phyloP scores from a whole-genome alignment of 92 coral and sea anemone species.

The Porites cylindrica region DNA sequence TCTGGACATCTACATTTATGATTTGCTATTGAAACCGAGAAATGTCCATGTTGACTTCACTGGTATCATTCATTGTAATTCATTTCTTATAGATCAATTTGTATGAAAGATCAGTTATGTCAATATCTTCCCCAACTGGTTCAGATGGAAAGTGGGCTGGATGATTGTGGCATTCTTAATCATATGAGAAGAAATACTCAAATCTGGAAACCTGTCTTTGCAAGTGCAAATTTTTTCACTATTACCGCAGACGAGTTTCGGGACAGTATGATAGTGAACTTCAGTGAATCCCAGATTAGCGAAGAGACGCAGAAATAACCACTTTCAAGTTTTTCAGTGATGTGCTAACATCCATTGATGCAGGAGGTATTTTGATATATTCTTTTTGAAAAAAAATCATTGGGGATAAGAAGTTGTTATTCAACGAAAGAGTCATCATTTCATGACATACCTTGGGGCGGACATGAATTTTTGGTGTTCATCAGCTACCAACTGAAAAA shows the following conservation, averaged over 20 bases:
- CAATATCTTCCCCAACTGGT: constrained; percentile 69
- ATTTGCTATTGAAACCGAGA: not conserved
- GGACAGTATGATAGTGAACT: constrained; percentile 55
- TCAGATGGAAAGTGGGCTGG: constrained; percentile 69
- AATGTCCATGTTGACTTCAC: constrained; percentile 11
- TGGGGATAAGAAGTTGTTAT: constrained; percentile 15
- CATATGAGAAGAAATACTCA: constrained; percentile 55
- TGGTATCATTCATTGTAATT: not conserved
- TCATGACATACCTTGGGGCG: constrained; percentile 14
- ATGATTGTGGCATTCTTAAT: constrained; percentile 60
- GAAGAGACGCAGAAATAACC: constrained; percentile 64
- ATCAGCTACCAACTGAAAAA: constrained; percentile 21
- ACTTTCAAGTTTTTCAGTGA: constrained; percentile 80
- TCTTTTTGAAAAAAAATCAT: not conserved
- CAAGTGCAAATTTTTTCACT: constrained; percentile 56
- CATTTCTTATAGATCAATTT: constrained; percentile 65
- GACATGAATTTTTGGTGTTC: constrained; percentile 15
- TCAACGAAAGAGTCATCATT: constrained; percentile 1
- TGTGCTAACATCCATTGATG: constrained; percentile 54
- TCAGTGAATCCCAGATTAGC: constrained; percentile 70
- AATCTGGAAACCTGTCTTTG: constrained; percentile 78
- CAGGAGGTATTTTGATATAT: constrained; percentile 41
- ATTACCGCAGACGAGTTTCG: constrained; percentile 76
- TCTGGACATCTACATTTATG: constrained; percentile 9
- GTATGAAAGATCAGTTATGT: constrained; percentile 74